Percentiles rank a stretch among this genome's conserved stretches.
Conservation (phyloP, 2,888 invertebrate genomes). For the Erpobdella octoculata region DNA sequence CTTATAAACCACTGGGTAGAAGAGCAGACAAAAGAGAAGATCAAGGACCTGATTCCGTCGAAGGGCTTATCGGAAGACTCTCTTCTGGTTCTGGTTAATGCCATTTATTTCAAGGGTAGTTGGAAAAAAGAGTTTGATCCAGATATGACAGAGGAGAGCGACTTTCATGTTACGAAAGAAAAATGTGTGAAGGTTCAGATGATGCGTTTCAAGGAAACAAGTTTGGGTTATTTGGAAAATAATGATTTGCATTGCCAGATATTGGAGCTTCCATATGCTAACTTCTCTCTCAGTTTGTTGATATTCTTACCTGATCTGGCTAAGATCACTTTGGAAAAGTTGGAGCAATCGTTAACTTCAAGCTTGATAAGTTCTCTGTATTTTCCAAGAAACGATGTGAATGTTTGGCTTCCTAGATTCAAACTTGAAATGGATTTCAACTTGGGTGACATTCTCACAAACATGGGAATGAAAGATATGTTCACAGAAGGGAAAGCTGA, state of each 20-base stretch:
- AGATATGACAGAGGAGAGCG: conserved; percentile 57
- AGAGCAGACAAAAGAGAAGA: conserved; percentile 69
- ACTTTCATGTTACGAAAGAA: conserved; percentile 56
- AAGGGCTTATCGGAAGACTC: conserved; percentile 35
- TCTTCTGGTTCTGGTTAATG: conserved; percentile 50
- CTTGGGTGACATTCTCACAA: conserved; percentile 30
- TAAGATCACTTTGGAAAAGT: conserved; percentile 13
- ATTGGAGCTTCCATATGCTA: conserved; percentile 63
- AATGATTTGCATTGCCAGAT: conserved; percentile 42
- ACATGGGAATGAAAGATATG: conserved; percentile 35
- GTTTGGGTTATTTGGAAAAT: neutral
- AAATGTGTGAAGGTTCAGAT: conserved; percentile 1
- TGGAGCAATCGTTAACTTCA: conserved; percentile 28
- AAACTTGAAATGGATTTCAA: conserved; percentile 35
- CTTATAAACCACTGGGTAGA: conserved; percentile 73
- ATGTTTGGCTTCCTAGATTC: conserved; percentile 36
- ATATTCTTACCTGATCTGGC: conserved; percentile 35
- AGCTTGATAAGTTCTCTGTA: conserved; percentile 6
- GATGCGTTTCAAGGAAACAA: conserved; percentile 11
- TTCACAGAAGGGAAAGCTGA: conserved; percentile 42
- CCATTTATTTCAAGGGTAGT: conserved; percentile 51
- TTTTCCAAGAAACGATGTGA: conserved; percentile 29
- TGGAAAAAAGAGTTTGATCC: conserved; percentile 56
- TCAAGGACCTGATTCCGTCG: conserved; percentile 64
- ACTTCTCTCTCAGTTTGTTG: conserved; percentile 35